Percentiles rank a stretch among this genome's conserved stretches.
Evolutionary conservation across 2,797 vertebrate genomes (phyloP).

Genomic region (Protonibea diacanthus): DNA sequence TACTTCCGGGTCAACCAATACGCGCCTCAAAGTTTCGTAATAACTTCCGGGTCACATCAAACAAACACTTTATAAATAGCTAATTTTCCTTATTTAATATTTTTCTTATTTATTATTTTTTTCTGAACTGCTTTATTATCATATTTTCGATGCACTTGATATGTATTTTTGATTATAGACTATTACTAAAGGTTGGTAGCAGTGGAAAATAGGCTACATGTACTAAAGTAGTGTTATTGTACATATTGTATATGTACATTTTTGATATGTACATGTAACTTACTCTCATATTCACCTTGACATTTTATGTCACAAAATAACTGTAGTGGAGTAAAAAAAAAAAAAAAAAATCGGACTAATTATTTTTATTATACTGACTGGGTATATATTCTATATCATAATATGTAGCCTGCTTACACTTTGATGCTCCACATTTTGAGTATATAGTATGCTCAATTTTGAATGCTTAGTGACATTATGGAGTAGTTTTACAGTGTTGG

Average conservation of each 20-base stretch:
- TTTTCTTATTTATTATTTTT: neutral
- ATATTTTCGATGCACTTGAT: neutral
- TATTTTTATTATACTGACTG: neutral
- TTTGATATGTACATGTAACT: neutral
- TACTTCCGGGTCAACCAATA: conserved; percentile 67
- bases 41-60: conserved; percentile 66
- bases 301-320: no score
- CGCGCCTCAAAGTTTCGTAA: conserved; percentile 24
- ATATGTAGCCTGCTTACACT: neutral
- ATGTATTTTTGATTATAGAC: neutral
- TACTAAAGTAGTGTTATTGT: neutral
- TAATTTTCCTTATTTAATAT: no score
- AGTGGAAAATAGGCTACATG: neutral
- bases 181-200: neutral
- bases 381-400: neutral
- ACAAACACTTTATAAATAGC: no score
- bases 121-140: neutral
- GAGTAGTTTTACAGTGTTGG: no score
- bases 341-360: no score
- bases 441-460: neutral
- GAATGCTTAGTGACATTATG: neutral
- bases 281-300: neutral
- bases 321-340: no score
- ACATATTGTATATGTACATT: neutral
- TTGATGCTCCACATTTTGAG: neutral